Evolutionary conservation across 2,888 invertebrate species (phyloP), one percentile per base, ranked within the genome.

Genomic region (Osedax frankpressi): DNA sequence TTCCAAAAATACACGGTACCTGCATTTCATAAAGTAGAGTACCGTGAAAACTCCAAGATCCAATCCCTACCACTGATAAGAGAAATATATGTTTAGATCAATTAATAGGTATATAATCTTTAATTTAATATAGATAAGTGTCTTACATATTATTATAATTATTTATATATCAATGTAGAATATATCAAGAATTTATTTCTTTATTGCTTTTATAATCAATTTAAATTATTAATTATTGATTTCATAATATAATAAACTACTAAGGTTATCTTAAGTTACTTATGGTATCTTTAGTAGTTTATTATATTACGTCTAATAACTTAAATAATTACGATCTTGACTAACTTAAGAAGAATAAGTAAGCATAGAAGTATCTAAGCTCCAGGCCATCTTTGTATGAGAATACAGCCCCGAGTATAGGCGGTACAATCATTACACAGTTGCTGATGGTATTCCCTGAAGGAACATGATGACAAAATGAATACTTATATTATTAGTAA

Each of bases 361-460:
- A 59, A 30, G 28, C 69, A 11, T 25, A 28, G 6, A 85, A 79
- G 76, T 84, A 83, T 72, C 83, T 81, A 59, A 77, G 78, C 74
- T 85, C 86, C 72, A 85, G 78, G 25, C 81, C 80, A 73, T 83
- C 80, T 63, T 79, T 80, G 14, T 81, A 73, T 6, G 84, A 81
- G 72, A 84, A 80, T 68, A 80, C 79, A 28, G 84, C 81, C 26
- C 84, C 85, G 77, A 83, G 81, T 1, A 86, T 63, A 14, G 86
- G 84, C 26, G 86, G 86, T 27, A 86, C 77, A 28, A 87, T 86
- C 84, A 87, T 86, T 73, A 84, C 80, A 24, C 85, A 73, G 78
- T 87, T 87, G 76, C 85, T 86, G 6, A 87, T 72, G 1, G 87
- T 87, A 78, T 87, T 87, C 85, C 86, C 86, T 86, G 80, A 3